phyloP scores from a whole-genome alignment of 2,113 vertebrate species.

The Erpornis zantholeuca region DNA sequence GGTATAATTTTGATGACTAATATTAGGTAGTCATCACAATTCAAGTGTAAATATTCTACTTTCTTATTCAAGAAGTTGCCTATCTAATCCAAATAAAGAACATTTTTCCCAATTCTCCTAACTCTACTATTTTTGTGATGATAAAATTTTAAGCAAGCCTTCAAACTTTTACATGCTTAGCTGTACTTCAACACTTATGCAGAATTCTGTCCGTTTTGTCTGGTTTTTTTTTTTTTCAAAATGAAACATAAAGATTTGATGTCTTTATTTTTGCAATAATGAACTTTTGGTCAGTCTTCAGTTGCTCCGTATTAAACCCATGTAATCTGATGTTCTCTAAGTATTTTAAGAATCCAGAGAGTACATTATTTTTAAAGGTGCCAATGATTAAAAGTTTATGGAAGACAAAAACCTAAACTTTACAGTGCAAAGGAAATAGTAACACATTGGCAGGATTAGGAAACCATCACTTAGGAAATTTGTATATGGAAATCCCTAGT shows the following conservation, averaged over 20 bases:
- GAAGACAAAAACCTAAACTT: neutral
- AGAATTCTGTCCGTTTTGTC: neutral
- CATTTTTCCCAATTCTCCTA: neutral
- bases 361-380: neutral
- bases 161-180: neutral
- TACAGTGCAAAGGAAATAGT: too few relatives aligned
- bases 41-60: neutral
- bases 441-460: neutral
- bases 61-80: neutral
- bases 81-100: neutral
- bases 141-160: neutral
- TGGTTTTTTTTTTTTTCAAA: neutral
- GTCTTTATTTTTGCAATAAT: neutral
- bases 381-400: neutral
- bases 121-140: neutral
- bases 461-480: neutral
- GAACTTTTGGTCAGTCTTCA: neutral
- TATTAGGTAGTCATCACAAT: neutral
- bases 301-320: neutral
- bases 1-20: neutral
- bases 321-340: neutral
- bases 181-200: neutral
- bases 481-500: neutral
- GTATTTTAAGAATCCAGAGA: neutral
- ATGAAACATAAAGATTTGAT: neutral